A percentile compares a stretch with the other conserved stretches of the same genome.
These are phyloP conservation scores for Chaenocephalus aceratus DNA, from an alignment of 2,113 vertebrate genomes.

Conservation along the genomic window DNA sequence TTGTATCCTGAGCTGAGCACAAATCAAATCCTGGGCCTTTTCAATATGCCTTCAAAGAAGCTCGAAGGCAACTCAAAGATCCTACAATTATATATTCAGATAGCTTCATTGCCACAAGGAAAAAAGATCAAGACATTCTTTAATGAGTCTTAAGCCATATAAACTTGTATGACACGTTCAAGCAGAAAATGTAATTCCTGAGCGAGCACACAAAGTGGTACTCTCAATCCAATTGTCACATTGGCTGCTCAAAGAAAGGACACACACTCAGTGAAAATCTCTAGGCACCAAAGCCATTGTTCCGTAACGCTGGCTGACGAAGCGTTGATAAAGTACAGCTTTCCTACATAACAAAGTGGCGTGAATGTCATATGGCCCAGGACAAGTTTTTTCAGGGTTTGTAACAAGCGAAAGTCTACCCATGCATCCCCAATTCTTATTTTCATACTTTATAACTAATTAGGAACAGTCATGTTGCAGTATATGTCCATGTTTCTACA, in stretches of 20 bases:
- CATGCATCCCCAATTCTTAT: no score
- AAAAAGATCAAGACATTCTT: not conserved
- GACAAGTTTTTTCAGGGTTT: no score
- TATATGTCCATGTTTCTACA: no score
- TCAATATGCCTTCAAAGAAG: not conserved
- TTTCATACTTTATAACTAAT: no score
- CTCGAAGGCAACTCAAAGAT: not conserved
- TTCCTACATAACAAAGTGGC: not conserved
- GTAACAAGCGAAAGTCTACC: no score
- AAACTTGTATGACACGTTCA: constrained; percentile 10
- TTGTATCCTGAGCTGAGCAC: not conserved
- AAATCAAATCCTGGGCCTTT: not conserved
- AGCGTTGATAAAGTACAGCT: not conserved
- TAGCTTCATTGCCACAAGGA: not conserved
- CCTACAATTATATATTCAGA: not conserved
- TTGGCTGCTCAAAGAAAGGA: constrained; percentile 7
- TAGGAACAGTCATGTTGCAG: no score
- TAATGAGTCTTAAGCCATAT: not conserved
- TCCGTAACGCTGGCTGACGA: constrained; percentile 9
- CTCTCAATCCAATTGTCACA: constrained; percentile 18
- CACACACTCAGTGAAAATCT: not conserved
- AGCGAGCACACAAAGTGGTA: constrained; percentile 1
- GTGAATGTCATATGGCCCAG: not conserved
- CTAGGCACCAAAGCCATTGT: constrained; percentile 11
- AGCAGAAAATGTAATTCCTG: constrained; percentile 9